Base-by-base conservation (phyloP, 2,888 invertebrate species). In the Auanema freiburgensis region DNA sequence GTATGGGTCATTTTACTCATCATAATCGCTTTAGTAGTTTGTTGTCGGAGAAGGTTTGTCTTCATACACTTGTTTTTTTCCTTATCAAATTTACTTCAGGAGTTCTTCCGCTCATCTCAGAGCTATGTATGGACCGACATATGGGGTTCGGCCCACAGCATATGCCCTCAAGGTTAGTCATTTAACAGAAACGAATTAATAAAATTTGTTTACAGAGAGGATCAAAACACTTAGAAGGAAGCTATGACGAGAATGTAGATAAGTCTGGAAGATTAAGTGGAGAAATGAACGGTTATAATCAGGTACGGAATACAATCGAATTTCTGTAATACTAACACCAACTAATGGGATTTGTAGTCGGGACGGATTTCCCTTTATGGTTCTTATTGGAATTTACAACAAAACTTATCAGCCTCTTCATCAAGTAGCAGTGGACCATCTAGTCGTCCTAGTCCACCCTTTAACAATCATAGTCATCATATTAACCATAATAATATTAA, bases 191-290 rank as follows among this genome's bases (percentile, higher is more conserved):
- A 43, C 12, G 43, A 12, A 12, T 43, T 43, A 12, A n/a, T 12
- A 43, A 43, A 43, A n/a, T 43, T 43, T 14, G 4, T 25, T 58
- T 59, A 14, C 49, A 63, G 53, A 5, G 63, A 23, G 57, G 57
- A n/a, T 65, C 67, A n/a, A 70, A 73, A 23, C 57, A 71, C 16
- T 59, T 69, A 42, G 75, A 78, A 51, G 69, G 69, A 5, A 72
- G 76, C 56, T 83, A 81, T 63, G 83, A 83, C 59, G 83, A 83
- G 53, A 82, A 83, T 62, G 65, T 83, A 46, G 83, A 83, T 50
- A 75, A 83, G 52, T 80, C 82, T 0, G 79, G 79, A 0, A 60
- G 80, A 50, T 63, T 80, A 33, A 75, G 62, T 25, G 62, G 53
- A 24, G 69, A 69, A 50, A 67, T 67, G 67, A 63, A 41, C 8